Evolutionary conservation across 2,113 vertebrate species (phyloP).

Genomic region (Charadrius vociferus): DNA sequence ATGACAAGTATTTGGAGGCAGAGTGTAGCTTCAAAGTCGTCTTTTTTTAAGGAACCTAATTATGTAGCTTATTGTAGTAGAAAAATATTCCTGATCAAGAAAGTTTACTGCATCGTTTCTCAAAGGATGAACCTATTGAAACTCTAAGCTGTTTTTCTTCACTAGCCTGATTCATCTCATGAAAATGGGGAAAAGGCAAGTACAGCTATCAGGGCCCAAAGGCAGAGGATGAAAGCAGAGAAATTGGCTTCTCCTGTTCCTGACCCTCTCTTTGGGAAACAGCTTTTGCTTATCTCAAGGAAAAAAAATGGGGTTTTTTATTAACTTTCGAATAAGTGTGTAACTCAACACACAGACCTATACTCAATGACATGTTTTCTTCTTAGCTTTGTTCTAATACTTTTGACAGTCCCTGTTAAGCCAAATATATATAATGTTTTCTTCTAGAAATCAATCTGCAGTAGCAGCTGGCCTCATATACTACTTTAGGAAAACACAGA

Average conservation of each 20-base stretch:
- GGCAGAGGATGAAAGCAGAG: constrained; percentile 31
- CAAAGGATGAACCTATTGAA: constrained; percentile 35
- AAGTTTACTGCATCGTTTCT: constrained; percentile 30
- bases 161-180: background rate
- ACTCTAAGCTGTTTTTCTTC: constrained; percentile 48
- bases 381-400: background rate
- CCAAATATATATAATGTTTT: background rate
- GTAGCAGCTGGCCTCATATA: background rate
- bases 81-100: constrained; percentile 22
- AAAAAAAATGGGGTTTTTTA: background rate
- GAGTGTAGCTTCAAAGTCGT: constrained; percentile 36
- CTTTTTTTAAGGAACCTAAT: background rate
- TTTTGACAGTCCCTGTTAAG: background rate
- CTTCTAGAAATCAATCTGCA: background rate
- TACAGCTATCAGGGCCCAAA: background rate
- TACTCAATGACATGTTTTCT: background rate
- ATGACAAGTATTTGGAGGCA: constrained; percentile 38
- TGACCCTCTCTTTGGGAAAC: constrained; percentile 18
- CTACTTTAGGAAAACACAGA: background rate
- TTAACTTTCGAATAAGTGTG: background rate
- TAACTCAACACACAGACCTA: background rate
- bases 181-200: background rate
- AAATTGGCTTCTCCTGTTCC: background rate
- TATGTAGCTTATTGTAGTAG: background rate
- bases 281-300: constrained; percentile 9